Evolutionary conservation across 2,113 vertebrate genomes (phyloP).

Genomic region (Cinclus mexicanus): DNA sequence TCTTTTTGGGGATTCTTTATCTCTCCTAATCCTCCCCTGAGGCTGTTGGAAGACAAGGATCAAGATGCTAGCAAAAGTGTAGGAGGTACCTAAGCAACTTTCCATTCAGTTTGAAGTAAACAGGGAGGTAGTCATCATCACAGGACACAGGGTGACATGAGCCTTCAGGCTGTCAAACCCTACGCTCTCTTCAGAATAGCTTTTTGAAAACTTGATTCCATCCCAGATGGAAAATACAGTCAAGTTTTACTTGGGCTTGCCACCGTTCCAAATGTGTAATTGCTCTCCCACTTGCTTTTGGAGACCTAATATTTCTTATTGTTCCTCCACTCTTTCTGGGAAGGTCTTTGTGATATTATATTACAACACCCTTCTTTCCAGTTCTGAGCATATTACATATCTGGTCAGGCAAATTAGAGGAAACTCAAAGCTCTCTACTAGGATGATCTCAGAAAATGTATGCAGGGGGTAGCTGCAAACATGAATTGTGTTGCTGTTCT

Average conservation of each 20-base stretch:
- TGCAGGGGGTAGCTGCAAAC: not conserved
- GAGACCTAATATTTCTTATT: not conserved
- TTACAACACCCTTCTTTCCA: not conserved
- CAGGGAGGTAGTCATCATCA: not conserved
- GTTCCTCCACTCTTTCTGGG: not conserved
- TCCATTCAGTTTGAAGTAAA: not conserved
- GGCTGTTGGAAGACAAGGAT: constrained; percentile 6
- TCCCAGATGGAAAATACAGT: not conserved
- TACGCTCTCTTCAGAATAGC: not conserved
- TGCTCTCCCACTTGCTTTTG: not conserved
- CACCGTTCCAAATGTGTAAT: not conserved
- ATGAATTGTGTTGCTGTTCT: not conserved
- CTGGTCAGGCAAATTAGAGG: not conserved
- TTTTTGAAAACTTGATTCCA: not conserved
- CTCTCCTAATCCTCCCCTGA: not conserved
- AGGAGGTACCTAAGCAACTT: not conserved
- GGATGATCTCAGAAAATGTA: not conserved
- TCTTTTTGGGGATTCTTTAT: not conserved
- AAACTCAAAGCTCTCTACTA: not conserved
- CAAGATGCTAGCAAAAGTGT: not conserved
- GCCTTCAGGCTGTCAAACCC: not conserved
- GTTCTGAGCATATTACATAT: not conserved
- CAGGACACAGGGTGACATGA: not conserved
- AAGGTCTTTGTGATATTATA: not conserved
- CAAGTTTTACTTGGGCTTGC: not conserved